These are phyloP conservation scores for Gobionotothen gibberifrons DNA, from an alignment of 2,797 vertebrate genomes.

Conservation along the genomic window DNA sequence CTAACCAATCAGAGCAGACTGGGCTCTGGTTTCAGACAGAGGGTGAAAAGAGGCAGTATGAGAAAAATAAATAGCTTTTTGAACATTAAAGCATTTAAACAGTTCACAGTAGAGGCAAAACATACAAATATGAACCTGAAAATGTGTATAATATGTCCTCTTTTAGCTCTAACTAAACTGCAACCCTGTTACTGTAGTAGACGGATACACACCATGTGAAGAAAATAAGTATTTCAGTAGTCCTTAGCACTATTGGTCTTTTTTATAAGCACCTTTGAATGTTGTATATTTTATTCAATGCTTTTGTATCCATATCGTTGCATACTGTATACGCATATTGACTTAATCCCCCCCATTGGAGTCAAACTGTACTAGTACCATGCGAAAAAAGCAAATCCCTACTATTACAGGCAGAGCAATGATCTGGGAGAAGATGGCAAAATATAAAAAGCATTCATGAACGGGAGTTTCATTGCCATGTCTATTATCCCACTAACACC, in stretches of 20 bases:
- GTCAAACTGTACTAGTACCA: conserved; percentile 25
- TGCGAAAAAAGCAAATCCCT: conserved; percentile 10
- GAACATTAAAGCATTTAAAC: no score
- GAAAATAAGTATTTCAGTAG: conserved; percentile 28
- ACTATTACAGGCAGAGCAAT: conserved; percentile 58
- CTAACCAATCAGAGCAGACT: no score
- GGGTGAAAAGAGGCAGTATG: not conserved
- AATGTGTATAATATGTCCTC: no score
- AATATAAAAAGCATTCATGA: conserved; percentile 55
- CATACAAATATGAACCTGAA: no score
- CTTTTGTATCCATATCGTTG: conserved; percentile 37
- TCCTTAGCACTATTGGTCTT: conserved; percentile 1
- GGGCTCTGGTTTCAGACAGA: no score
- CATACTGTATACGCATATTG: conserved; percentile 28
- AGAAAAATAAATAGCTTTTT: no score
- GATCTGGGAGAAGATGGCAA: conserved; percentile 47
- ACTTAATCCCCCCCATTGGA: conserved; percentile 52
- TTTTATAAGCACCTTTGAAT: conserved; percentile 40
- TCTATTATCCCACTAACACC: conserved; percentile 49
- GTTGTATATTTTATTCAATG: conserved; percentile 44
- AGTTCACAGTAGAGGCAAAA: no score
- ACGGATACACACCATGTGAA: conserved; percentile 30
- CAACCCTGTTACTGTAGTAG: conserved; percentile 41
- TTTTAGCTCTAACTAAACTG: conserved; percentile 21
- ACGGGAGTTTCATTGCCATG: conserved; percentile 35